Conservation (phyloP, 2,888 invertebrate species). For the Agrochola lychnidis region DNA sequence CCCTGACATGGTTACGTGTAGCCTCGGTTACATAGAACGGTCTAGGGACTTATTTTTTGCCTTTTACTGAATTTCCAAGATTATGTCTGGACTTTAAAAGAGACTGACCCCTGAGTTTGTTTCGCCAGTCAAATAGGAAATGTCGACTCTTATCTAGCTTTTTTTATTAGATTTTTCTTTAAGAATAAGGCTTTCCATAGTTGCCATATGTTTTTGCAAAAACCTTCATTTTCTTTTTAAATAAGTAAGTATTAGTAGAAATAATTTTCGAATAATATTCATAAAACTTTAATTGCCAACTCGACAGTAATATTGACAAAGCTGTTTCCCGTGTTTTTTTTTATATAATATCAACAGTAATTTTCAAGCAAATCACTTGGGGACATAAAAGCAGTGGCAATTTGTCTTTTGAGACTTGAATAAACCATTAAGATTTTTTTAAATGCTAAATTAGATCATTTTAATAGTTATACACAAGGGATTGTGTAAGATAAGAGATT, state of each 20-base stretch:
- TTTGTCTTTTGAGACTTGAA: not conserved
- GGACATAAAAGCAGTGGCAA: not conserved
- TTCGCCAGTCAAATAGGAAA: no score
- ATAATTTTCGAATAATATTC: not conserved
- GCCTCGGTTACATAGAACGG: not conserved
- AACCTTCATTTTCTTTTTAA: not conserved
- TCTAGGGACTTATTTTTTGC: not conserved
- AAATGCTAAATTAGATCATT: not conserved
- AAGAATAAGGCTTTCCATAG: no score
- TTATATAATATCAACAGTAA: not conserved
- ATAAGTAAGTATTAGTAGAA: not conserved
- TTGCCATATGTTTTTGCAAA: not conserved
- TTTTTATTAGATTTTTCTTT: no score
- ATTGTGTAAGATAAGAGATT: not conserved
- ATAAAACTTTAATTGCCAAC: not conserved
- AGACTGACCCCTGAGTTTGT: no score
- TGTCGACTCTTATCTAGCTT: no score
- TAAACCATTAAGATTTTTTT: not conserved
- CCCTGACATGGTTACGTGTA: not conserved
- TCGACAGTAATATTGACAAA: constrained; percentile 23
- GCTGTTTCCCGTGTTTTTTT: not conserved
- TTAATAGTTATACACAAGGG: not conserved
- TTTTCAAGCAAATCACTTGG: not conserved
- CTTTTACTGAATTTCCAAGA: no score
- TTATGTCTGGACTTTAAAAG: no score